Evolutionary conservation across 1,140 invertebrate species (phyloP), one percentile per base, ranked within the genome.

Genomic region (Polypedilum vanderplanki): DNA sequence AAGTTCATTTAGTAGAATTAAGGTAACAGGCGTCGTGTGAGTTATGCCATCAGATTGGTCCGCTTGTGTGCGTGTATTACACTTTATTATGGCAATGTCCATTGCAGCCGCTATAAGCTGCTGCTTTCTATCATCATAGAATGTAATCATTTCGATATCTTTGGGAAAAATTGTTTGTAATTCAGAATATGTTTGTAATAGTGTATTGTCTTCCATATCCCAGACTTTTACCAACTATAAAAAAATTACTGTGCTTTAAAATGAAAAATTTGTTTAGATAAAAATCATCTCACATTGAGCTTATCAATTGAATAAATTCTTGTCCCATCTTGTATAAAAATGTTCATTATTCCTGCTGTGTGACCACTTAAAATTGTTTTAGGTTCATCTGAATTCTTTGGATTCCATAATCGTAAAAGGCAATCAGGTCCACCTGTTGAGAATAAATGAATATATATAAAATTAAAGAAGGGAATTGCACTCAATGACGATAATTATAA

Each of bases 341-440:
- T 80, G 22, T 85, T 84, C 20, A 87, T 86, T 77, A 94, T 87
- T 22, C 87, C 86, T 1, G 89, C 86, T 76, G 87, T 87, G 81
- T 94, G 92, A 9, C 91, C 91, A 17, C 83, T 82, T 7, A 93
- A 83, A 7, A 87, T 81, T 3, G 84, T 85, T 41, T 84, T 88
- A 1, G 89, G 84, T 78, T 88, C 87, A 22, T 81, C 81, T 1
- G 90, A 86, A 17, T 91, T 87, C 80, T 91, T 92, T 0, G 90
- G 86, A 80, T 91, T 91, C 92, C 92, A 94, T 18, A 92, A 79
- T 10, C 90, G 85, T 1, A 93, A 85, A 65, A 87, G 79, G 78
- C 88, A 89, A 80, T 93, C 91, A 0, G 87, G 85, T 65, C 91
- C 89, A 7, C 92, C 92, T 4, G 91, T 91, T 73, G 87, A 87